Conservation (phyloP, 2,888 invertebrate species). For the Agapostemon virescens region DNA sequence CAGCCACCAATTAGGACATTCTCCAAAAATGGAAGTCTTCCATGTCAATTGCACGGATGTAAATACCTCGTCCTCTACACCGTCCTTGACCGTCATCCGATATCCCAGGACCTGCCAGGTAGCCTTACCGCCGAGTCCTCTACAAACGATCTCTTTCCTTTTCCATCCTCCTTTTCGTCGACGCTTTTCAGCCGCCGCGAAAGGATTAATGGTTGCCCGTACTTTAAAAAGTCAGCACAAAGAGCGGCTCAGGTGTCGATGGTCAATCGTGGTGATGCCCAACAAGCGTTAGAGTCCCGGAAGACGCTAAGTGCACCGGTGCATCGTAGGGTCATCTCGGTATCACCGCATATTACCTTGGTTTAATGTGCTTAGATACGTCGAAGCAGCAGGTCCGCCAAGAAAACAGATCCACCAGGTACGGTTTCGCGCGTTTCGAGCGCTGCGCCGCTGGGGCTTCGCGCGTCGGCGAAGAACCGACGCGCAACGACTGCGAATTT, state of each 20-base stretch:
- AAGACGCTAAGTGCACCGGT: neutral
- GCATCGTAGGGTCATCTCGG: slow-evolving; percentile 18
- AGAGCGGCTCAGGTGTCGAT: neutral
- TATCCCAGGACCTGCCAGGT: too few species aligned
- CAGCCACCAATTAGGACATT: too few species aligned
- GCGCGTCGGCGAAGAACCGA: neutral
- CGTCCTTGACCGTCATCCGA: too few species aligned
- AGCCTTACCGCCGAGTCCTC: too few species aligned
- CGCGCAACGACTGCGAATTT: slow-evolving; percentile 2
- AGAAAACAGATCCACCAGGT: slow-evolving; percentile 19
- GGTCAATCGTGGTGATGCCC: slow-evolving; percentile 35
- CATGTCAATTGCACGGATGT: too few species aligned
- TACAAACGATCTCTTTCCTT: too few species aligned
- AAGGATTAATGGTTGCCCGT: neutral
- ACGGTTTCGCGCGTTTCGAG: slow-evolving; percentile 32
- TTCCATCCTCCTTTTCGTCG: too few species aligned
- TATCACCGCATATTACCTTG: slow-evolving; percentile 22
- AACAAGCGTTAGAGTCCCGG: slow-evolving; percentile 27
- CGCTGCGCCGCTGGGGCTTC: slow-evolving; percentile 29
- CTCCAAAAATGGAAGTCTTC: too few species aligned
- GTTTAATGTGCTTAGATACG: slow-evolving; percentile 36
- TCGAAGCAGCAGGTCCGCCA: neutral
- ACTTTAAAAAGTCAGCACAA: neutral
- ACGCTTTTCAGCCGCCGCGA: too few species aligned
- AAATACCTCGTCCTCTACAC: too few species aligned